Evolutionary conservation across 1,140 invertebrate genomes (phyloP), one percentile per base, ranked within the genome.

Genomic region (Watersipora subatra): DNA sequence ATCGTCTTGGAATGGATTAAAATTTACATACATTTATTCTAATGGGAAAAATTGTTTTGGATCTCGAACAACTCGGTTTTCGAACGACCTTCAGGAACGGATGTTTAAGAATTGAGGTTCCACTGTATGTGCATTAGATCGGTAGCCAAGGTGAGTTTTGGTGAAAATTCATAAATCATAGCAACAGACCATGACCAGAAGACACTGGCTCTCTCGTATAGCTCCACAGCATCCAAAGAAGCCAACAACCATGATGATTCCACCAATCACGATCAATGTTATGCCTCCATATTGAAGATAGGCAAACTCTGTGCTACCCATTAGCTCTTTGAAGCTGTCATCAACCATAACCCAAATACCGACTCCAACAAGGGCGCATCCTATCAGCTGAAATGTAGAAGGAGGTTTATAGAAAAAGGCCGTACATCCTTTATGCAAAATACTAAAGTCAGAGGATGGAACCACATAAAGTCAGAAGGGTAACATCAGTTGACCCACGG

Each of bases 141-240:
- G n/a, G n/a, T n/a, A n/a, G n/a, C n/a, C n/a, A n/a, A n/a, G n/a
- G n/a, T n/a, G n/a, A n/a, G n/a, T n/a, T n/a, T n/a, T n/a, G n/a
- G n/a, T n/a, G n/a, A n/a, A n/a, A n/a, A n/a, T n/a, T n/a, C n/a
- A n/a, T n/a, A n/a, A n/a, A n/a, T n/a, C n/a, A n/a, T n/a, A 20
- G 1, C 15, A 26, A 75, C 86, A 85, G 83, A 89, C 89, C 73
- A 86, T 82, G 28, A 85, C 86, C 12, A 97, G 84, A 84, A 93
- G 86, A 78, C 89, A 91, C 72, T 88, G 88, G 66, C 87, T 92
- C 79, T 93, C 90, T 69, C 86, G 85, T 62, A 89, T 86, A 15
- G 91, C 89, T 26, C 93, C 92, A 77, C 89, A 92, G 76, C 92
- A 95, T 63, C 93, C 93, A 28, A 94, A 84, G 78, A 95, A 89